phyloP scores from a whole-genome alignment of 2,113 vertebrate genomes.

The Dipodomys merriami region DNA sequence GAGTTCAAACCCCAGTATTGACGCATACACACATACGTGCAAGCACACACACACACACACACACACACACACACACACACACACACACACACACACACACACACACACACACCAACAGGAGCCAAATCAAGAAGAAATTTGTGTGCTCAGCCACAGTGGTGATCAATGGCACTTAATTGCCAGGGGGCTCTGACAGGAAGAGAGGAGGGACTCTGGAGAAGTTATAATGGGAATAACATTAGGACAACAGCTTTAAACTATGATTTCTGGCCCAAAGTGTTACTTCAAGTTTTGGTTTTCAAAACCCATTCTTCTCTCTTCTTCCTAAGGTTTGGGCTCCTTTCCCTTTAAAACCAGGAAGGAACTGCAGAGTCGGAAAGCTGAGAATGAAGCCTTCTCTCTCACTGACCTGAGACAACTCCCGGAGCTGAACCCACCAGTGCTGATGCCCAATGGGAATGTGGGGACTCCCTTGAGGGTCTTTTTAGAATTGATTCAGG shows the following conservation, averaged over 20 bases:
- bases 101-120: neutral
- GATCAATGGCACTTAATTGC: constrained; percentile 11
- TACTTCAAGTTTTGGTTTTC: neutral
- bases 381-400: constrained; percentile 83
- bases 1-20: too few relatives aligned
- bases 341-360: constrained; percentile 88
- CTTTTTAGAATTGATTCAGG: constrained; percentile 95
- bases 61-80: neutral
- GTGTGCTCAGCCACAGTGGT: neutral
- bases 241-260: constrained; percentile 13
- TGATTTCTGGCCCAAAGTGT: constrained; percentile 5
- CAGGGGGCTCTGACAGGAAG: constrained; percentile 18
- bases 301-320: neutral
- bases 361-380: constrained; percentile 82
- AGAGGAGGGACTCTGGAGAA: neutral
- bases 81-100: too few relatives aligned
- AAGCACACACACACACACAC: too few relatives aligned
- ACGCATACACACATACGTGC: too few relatives aligned
- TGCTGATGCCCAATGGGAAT: constrained; percentile 94
- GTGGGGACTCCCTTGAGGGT: constrained; percentile 93
- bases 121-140: constrained; percentile 15
- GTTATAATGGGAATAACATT: constrained; percentile 9
- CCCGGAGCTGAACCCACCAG: constrained; percentile 94
- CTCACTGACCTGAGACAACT: constrained; percentile 88
- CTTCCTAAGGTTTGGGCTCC: constrained; percentile 78